A percentile compares a stretch with the other conserved stretches of the same genome.
These are phyloP conservation scores for Casuarius casuarius DNA, from an alignment of 2,113 vertebrate genomes.

Conservation along the genomic window DNA sequence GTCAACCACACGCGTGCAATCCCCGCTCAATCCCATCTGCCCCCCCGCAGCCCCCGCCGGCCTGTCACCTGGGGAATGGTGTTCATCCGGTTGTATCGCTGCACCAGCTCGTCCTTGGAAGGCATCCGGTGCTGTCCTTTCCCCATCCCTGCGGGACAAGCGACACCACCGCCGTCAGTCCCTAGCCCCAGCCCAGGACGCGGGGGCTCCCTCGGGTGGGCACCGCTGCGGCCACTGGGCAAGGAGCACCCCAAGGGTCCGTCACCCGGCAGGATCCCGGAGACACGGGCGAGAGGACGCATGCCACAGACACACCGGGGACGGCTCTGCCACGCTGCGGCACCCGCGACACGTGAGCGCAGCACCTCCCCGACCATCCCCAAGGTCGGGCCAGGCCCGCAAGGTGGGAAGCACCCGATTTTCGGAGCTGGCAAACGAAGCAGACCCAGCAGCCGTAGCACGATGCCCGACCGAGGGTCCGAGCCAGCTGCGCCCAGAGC, in stretches of 20 bases:
- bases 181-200: neutral
- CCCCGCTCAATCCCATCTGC: no score
- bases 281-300: neutral
- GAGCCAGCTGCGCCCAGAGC: no score
- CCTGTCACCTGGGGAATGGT: slow-evolving; percentile 92
- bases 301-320: neutral
- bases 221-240: neutral
- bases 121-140: slow-evolving; percentile 99
- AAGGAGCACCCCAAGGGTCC: neutral
- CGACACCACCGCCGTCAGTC: accelerated
- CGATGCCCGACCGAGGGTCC: no score
- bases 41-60: accelerated
- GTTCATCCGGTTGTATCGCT: slow-evolving; percentile 98
- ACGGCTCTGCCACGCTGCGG: accelerated
- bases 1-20: neutral
- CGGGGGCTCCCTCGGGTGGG: neutral
- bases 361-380: no score
- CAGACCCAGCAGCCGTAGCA: neutral
- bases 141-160: slow-evolving; percentile 89
- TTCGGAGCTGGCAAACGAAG: neutral
- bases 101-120: slow-evolving; percentile 97
- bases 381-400: neutral
- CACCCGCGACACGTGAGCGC: no score
- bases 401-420: accelerated
- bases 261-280: accelerated